Evolutionary conservation across 2,888 invertebrate genomes (phyloP).

Genomic region (Eristalis arbustorum): DNA sequence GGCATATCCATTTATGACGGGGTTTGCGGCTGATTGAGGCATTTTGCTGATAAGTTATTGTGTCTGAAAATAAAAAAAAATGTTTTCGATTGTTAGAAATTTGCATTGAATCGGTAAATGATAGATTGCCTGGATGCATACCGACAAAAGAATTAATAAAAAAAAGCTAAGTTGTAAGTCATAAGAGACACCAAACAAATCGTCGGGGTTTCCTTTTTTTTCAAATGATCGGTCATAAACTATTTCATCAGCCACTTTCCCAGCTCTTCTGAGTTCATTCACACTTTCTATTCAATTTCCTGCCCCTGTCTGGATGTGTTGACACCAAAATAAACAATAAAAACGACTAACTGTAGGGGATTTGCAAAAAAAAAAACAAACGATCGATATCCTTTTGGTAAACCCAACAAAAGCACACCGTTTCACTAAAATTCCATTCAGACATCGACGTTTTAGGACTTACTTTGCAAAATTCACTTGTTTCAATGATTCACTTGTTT

Average conservation of each 20-base stretch:
- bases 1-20: constrained; percentile 78
- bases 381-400: background rate
- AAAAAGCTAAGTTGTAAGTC: no score
- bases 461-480: constrained; percentile 24
- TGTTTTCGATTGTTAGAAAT: background rate
- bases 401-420: background rate
- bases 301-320: background rate
- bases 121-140: background rate
- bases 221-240: background rate
- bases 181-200: no score
- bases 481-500: background rate
- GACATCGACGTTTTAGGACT: background rate
- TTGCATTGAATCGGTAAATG: background rate
- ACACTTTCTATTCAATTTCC: background rate
- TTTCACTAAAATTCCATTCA: background rate
- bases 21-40: constrained; percentile 75
- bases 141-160: background rate
- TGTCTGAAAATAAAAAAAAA: background rate
- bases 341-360: background rate
- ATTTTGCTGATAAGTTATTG: constrained; percentile 69
- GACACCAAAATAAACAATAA: background rate
- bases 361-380: background rate
- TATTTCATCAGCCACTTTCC: background rate
- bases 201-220: no score
- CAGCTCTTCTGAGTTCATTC: background rate